A percentile compares a stretch with the other conserved stretches of the same genome.
These are phyloP conservation scores for Eupleurogrammus muticus DNA, from an alignment of 2,797 vertebrate species.

Conservation along the genomic window DNA sequence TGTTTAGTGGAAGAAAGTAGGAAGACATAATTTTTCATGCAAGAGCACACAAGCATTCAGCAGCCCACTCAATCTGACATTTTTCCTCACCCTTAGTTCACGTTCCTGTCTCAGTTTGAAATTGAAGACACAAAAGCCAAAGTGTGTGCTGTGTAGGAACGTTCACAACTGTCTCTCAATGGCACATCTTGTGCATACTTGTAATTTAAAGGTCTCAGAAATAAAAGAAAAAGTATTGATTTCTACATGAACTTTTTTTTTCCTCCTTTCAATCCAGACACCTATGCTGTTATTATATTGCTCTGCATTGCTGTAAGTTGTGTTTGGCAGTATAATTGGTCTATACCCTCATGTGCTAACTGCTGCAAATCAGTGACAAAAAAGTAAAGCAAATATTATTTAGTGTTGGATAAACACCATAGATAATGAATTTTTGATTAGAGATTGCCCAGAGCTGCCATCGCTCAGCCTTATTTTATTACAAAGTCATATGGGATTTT, in stretches of 20 bases:
- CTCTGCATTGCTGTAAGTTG: constrained; percentile 9
- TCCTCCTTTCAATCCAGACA: background rate
- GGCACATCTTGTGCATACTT: background rate
- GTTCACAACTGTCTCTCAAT: background rate
- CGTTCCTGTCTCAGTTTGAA: constrained; percentile 28
- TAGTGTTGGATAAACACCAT: constrained; percentile 23
- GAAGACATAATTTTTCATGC: constrained; percentile 46
- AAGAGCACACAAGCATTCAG: constrained; percentile 45
- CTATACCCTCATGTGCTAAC: constrained; percentile 19
- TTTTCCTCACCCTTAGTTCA: constrained; percentile 36
- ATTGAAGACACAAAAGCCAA: constrained; percentile 12
- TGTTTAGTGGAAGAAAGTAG: constrained; percentile 32
- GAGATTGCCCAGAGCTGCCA: constrained; percentile 30
- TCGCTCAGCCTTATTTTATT: constrained; percentile 22
- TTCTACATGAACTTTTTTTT: background rate
- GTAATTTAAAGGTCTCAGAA: background rate
- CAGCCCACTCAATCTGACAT: constrained; percentile 47
- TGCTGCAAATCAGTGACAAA: constrained; percentile 36
- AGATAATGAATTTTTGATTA: constrained; percentile 44
- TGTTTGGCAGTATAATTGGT: constrained; percentile 27
- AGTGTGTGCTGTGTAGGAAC: constrained; percentile 17
- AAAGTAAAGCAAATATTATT: constrained; percentile 33
- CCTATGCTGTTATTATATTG: background rate
- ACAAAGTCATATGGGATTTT: constrained; percentile 46
- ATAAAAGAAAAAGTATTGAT: background rate